Percentiles rank a stretch among this genome's conserved stretches.
Evolutionary conservation across 2,113 vertebrate species (phyloP).

Genomic region (Boulengeromyrus knoepffleri): DNA sequence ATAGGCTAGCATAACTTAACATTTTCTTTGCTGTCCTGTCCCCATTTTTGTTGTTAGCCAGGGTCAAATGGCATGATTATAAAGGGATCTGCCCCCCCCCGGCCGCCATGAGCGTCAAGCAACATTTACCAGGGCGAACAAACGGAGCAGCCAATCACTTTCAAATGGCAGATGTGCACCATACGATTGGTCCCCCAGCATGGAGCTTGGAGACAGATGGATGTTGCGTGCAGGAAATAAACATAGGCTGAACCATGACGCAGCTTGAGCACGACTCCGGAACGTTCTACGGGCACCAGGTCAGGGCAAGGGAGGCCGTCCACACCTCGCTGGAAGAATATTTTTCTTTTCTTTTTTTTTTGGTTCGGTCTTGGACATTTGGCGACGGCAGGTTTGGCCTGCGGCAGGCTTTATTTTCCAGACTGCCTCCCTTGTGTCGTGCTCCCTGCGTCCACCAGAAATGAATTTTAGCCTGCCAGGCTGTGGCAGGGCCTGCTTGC

Average conservation of each 20-base stretch:
- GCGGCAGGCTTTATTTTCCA: neutral
- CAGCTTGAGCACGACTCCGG: neutral
- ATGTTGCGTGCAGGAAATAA: constrained; percentile 5
- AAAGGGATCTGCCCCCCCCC: neutral
- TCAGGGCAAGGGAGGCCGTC: neutral
- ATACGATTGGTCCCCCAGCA: neutral
- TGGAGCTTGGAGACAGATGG: constrained; percentile 7
- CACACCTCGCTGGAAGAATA: neutral
- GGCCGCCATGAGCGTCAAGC: neutral
- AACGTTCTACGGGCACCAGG: neutral
- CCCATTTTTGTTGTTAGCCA: neutral
- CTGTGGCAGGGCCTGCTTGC: neutral
- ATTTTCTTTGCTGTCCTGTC: neutral
- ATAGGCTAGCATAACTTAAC: neutral
- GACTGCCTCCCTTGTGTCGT: neutral
- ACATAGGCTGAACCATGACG: neutral
- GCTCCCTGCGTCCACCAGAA: neutral
- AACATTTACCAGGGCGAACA: neutral
- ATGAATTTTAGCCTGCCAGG: neutral
- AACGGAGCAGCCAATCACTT: neutral
- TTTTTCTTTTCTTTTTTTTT: neutral
- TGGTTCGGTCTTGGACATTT: neutral
- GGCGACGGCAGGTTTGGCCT: neutral
- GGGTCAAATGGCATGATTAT: neutral
- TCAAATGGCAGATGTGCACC: constrained; percentile 12